Conservation (phyloP, 2,113 vertebrate species). For the Sitta europaea region DNA sequence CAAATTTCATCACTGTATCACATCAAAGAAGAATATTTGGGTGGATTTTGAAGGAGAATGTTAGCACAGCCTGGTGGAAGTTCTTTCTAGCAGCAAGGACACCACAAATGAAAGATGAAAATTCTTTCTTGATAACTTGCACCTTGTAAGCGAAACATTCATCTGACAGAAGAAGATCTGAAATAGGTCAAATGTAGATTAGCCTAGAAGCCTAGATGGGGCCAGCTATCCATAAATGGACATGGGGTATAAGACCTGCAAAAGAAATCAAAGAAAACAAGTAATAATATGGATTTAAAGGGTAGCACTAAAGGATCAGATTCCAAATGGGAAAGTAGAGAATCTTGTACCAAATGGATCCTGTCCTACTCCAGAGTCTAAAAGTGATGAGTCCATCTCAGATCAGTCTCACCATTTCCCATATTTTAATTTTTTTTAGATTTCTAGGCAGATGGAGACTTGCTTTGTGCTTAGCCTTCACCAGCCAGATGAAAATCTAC, state of each 20-base stretch:
- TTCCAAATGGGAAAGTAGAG: background rate
- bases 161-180: background rate
- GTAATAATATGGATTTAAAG: background rate
- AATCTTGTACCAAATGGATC: background rate
- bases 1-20: background rate
- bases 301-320: background rate
- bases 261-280: background rate
- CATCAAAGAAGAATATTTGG: background rate
- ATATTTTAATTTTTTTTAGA: background rate
- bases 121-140: background rate
- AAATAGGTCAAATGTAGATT: background rate
- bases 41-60: background rate
- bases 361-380: background rate
- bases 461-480: background rate
- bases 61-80: background rate
- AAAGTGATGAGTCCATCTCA: background rate
- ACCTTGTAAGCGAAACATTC: background rate
- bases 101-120: background rate
- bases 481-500: background rate
- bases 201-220: background rate
- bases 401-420: background rate
- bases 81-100: background rate
- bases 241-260: background rate
- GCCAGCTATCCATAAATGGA: background rate
- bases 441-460: background rate